Conservation (phyloP, 2,797 vertebrate species). For the Microhierax caerulescens region DNA sequence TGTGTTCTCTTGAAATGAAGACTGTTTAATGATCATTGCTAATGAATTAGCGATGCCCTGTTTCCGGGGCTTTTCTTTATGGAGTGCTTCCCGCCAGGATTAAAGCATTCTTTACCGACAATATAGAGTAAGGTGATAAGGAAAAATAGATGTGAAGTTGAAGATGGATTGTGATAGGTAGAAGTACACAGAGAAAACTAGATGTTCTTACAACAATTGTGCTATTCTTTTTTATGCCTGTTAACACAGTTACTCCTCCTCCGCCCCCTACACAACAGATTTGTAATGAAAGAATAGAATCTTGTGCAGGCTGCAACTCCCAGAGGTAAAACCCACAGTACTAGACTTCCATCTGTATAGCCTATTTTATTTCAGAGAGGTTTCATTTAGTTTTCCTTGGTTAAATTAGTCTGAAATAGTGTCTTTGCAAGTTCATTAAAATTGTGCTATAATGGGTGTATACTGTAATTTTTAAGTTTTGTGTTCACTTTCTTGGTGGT, state of each 20-base stretch:
- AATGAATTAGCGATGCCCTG: conserved; percentile 26
- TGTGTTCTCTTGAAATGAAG: background rate
- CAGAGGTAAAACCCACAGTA: conserved; percentile 79
- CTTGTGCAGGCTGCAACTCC: conserved; percentile 75
- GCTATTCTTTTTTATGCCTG: conserved; percentile 64
- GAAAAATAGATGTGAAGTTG: conserved; percentile 19
- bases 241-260: conserved; percentile 71
- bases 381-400: conserved; percentile 67
- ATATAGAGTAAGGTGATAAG: background rate
- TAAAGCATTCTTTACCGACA: background rate
- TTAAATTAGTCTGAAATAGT: conserved; percentile 68
- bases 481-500: background rate
- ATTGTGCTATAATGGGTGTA: conserved; percentile 11
- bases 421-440: conserved; percentile 50
- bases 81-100: background rate
- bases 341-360: conserved; percentile 79
- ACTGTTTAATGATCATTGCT: conserved; percentile 9
- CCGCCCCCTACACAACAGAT: conserved; percentile 79
- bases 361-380: conserved; percentile 62
- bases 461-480: background rate
- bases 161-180: conserved; percentile 54
- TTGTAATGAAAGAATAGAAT: conserved; percentile 80
- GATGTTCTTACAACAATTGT: conserved; percentile 75
- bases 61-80: conserved; percentile 30
- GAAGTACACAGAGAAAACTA: conserved; percentile 66